phyloP scores from a whole-genome alignment of 2,797 vertebrate genomes.

The Leuciscus waleckii region DNA sequence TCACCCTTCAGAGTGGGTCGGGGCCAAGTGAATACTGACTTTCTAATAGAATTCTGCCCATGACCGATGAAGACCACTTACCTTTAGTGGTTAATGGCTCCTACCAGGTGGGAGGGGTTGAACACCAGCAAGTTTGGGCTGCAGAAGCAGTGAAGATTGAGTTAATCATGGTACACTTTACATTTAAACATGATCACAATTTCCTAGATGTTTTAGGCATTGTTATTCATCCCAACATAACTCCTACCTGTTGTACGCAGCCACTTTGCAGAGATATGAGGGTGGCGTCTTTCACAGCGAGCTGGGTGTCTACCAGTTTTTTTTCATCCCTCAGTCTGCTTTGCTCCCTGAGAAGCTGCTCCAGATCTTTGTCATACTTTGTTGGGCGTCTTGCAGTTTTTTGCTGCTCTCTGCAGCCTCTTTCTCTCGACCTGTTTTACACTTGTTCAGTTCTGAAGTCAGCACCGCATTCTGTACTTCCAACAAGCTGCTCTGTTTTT shows the following conservation, averaged over 20 bases:
- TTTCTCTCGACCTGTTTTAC: constrained; percentile 47
- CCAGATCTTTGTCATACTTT: constrained; percentile 69
- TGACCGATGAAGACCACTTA: background rate
- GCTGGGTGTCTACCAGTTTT: constrained; percentile 59
- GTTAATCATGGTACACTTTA: background rate
- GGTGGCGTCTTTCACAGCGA: constrained; percentile 56
- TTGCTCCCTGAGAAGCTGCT: constrained; percentile 73
- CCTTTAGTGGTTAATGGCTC: background rate
- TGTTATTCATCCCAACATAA: background rate
- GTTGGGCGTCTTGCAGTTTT: constrained; percentile 61
- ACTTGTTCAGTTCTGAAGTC: constrained; percentile 64
- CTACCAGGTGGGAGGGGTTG: background rate
- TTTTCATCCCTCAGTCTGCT: constrained; percentile 70
- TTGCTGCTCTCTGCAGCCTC: background rate
- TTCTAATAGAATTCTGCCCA: background rate
- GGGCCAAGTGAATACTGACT: background rate
- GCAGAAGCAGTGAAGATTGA: background rate
- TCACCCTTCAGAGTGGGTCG: background rate
- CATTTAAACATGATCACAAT: background rate
- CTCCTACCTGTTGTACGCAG: constrained; percentile 62
- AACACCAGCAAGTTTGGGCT: constrained; percentile 16
- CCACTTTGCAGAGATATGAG: constrained; percentile 15
- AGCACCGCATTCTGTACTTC: constrained; percentile 69
- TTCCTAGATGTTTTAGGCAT: background rate
- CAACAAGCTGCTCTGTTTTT: constrained; percentile 70